Evolutionary conservation across 2,888 invertebrate species (phyloP).

Genomic region (Choreutis nemorana): DNA sequence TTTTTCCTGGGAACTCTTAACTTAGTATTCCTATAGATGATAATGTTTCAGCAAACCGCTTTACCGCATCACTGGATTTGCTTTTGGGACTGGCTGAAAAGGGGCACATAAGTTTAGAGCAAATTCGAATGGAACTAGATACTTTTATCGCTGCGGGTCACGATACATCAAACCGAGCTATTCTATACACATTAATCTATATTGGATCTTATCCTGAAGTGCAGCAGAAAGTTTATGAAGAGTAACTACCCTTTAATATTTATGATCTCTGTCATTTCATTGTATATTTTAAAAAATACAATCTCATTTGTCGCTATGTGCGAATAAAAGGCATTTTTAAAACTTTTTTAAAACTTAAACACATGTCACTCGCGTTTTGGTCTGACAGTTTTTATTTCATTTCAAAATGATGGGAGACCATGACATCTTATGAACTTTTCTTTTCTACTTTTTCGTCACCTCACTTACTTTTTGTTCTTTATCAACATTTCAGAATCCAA

Average conservation of each 20-base stretch:
- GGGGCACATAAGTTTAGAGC: constrained; percentile 31
- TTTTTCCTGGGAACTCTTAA: too few species aligned
- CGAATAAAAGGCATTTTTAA: too few species aligned
- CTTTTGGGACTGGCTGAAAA: constrained; percentile 35
- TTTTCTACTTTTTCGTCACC: too few species aligned
- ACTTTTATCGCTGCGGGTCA: constrained; percentile 53
- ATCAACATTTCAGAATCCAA: constrained; percentile 5
- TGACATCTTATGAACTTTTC: too few species aligned
- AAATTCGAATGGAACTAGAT: constrained; percentile 47
- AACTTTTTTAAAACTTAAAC: constrained; percentile 5
- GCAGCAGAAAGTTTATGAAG: constrained; percentile 23
- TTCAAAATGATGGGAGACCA: too few species aligned
- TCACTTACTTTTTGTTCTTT: too few species aligned
- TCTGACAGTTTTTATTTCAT: neutral
- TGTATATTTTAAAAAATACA: too few species aligned
- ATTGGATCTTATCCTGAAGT: constrained; percentile 30
- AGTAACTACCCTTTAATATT: too few species aligned
- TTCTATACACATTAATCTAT: constrained; percentile 26
- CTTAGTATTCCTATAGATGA: neutral
- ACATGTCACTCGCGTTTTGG: neutral
- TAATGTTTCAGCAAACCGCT: constrained; percentile 10
- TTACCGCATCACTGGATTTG: constrained; percentile 41
- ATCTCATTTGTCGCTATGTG: too few species aligned
- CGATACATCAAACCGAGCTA: constrained; percentile 30
- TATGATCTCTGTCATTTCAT: too few species aligned